Percentiles rank a stretch among this genome's conserved stretches.
Conservation (phyloP, 2,797 vertebrate genomes). For the Dermochelys coriacea region DNA sequence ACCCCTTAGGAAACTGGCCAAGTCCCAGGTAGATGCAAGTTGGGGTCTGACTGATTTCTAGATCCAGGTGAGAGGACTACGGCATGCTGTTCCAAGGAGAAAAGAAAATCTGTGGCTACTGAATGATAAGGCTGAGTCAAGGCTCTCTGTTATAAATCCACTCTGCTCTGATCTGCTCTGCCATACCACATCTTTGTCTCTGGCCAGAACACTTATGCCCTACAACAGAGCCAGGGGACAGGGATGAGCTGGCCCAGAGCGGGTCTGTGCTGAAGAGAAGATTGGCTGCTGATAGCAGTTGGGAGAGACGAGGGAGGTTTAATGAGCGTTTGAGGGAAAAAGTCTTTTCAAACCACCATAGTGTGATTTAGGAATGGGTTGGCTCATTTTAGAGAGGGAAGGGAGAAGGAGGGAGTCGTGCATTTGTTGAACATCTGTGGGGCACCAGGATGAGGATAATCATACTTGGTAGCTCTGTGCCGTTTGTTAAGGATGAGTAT, state of each 20-base stretch:
- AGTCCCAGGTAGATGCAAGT: not conserved
- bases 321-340: fast-evolving
- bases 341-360: not conserved
- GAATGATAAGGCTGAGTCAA: fast-evolving
- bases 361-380: not conserved
- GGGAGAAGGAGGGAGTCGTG: not conserved
- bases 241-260: not conserved
- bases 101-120: not conserved
- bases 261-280: not conserved
- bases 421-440: not conserved
- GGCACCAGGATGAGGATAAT: not conserved
- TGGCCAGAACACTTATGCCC: not conserved
- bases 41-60: not conserved
- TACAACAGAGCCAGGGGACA: fast-evolving
- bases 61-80: not conserved
- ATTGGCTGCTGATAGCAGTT: not conserved
- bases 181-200: not conserved
- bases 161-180: not conserved
- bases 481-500: fast-evolving
- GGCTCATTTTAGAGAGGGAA: not conserved
- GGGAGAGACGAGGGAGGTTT: not conserved
- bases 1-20: not conserved
- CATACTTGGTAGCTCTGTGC: not conserved
- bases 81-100: not conserved
- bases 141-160: not conserved